Base-by-base conservation (phyloP, 2,797 vertebrate genomes). In the Molothrus aeneus region DNA sequence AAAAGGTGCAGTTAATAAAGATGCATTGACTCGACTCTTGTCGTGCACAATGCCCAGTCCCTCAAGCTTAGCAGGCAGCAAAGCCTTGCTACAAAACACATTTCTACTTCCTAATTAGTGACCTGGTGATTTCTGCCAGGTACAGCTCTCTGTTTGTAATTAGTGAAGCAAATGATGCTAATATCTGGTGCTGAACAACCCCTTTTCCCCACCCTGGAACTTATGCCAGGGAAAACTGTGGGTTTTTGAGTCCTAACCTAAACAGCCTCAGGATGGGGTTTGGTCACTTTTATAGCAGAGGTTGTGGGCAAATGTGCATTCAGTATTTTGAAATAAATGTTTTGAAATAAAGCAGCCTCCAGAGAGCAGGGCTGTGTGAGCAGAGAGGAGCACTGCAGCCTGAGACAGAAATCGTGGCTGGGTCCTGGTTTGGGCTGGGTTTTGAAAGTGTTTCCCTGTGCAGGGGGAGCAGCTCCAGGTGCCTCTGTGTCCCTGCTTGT, bases 1-100 rank as follows among this genome's bases (percentile, higher is more conserved):
- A 59, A 85, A 75, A 90, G 80, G 66, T 63, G 48, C 73, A 59
- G 38, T 89, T 89, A 73, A 75, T 77, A 70, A 60, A 86, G 81
- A 60, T n/a, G 36, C 54, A 12, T 34, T 34, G 56, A 38, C 25
- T 90, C 8, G 1, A 20, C 24, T 42, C n/a, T 14, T 77, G 15
- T 60, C 57, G 3, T 36, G 45, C 32, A 36, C 42, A 43, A 2
- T 70, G 40, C 47, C 34, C 53, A 15, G 47, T 29, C 82, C 56
- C 86, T 82, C 36, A 14, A n/a, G 81, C 74, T 34, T 32, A 64
- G 9, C 63, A 70, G 59, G 47, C 63, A 90, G 56, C n/a, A 56
- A 38, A 63, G 17, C 40, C 51, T 45, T 20, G 40, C 66, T 86
- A 2, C n/a, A 50, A 43, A 68, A 42, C 7, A 13, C 5, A 57